Percentiles rank a stretch among this genome's conserved stretches.
These are phyloP conservation scores for Ganaspis sp. DNA, from an alignment of 1,140 invertebrate species.

Conservation along the genomic window DNA sequence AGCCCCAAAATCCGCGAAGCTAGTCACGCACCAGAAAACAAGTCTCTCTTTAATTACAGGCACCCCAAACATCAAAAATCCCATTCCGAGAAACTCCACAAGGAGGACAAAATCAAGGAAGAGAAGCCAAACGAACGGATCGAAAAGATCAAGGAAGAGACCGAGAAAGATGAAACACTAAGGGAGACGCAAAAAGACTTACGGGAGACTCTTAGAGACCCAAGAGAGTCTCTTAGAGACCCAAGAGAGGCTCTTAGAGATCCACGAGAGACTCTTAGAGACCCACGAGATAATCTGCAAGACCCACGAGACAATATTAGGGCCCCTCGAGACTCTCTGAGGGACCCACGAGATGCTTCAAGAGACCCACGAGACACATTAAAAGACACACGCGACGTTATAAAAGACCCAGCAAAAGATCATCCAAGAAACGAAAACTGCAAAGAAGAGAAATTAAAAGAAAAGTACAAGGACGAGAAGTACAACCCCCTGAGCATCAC, in stretches of 20 bases:
- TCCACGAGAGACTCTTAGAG: no score
- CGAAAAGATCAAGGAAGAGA: neutral
- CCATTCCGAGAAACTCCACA: conserved; percentile 63
- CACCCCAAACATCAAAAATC: conserved; percentile 63
- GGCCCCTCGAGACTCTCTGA: no score
- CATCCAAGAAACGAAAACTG: conserved; percentile 26
- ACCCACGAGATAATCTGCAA: no score
- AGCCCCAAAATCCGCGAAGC: conserved; percentile 65
- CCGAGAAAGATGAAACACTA: no score
- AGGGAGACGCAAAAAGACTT: neutral
- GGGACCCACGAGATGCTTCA: no score
- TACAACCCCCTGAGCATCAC: conserved; percentile 83
- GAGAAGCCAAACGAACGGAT: conserved; percentile 51
- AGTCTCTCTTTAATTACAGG: conserved; percentile 68
- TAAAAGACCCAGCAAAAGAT: no score
- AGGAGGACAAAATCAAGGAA: conserved; percentile 49
- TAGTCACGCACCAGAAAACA: conserved; percentile 63
- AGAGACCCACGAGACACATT: no score
- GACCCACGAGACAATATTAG: no score
- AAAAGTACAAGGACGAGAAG: conserved; percentile 75
- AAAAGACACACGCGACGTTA: no score
- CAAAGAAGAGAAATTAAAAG: conserved; percentile 55
- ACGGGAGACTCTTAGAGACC: no score
- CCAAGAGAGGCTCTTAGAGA: no score
- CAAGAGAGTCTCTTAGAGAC: no score